Evolutionary conservation across 2,888 invertebrate species (phyloP).

Genomic region (Lithophane leautieri): DNA sequence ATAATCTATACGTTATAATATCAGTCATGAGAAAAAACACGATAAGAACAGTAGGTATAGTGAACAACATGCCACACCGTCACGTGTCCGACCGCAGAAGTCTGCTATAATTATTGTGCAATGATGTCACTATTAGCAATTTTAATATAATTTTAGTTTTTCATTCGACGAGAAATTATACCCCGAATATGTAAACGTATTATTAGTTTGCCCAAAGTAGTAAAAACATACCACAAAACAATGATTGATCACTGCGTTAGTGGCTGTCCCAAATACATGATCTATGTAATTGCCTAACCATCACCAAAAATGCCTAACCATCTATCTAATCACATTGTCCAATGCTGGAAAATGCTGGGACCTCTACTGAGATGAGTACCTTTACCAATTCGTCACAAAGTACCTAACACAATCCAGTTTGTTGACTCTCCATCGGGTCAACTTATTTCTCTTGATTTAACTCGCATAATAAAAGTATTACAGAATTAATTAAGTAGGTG

Average conservation of each 20-base stretch:
- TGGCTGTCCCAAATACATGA: background rate
- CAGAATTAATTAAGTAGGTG: background rate
- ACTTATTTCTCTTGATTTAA: background rate
- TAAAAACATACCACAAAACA: slow-evolving; percentile 14
- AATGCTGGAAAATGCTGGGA: background rate
- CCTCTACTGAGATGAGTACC: background rate
- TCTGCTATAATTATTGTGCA: slow-evolving; percentile 22
- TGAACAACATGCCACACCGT: slow-evolving; percentile 15
- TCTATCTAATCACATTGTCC: background rate
- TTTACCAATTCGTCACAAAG: background rate
- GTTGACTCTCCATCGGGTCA: background rate
- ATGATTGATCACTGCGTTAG: background rate
- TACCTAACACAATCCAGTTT: background rate
- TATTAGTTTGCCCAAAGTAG: slow-evolving; percentile 10
- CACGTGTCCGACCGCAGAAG: slow-evolving; percentile 41
- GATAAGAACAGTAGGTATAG: background rate
- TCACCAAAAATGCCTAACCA: too few species aligned
- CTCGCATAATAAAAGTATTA: background rate
- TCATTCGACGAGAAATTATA: slow-evolving; percentile 1
- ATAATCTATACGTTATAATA: slow-evolving; percentile 2
- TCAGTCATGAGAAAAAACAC: slow-evolving; percentile 18
- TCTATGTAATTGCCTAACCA: too few species aligned
- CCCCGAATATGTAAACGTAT: slow-evolving; percentile 9
- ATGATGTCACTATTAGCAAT: slow-evolving; percentile 45
- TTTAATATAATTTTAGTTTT: slow-evolving; percentile 28